Percentiles rank a stretch among this genome's conserved stretches.
phyloP scores from a whole-genome alignment of 1,140 invertebrate species.

The Nixonia krombeini region DNA sequence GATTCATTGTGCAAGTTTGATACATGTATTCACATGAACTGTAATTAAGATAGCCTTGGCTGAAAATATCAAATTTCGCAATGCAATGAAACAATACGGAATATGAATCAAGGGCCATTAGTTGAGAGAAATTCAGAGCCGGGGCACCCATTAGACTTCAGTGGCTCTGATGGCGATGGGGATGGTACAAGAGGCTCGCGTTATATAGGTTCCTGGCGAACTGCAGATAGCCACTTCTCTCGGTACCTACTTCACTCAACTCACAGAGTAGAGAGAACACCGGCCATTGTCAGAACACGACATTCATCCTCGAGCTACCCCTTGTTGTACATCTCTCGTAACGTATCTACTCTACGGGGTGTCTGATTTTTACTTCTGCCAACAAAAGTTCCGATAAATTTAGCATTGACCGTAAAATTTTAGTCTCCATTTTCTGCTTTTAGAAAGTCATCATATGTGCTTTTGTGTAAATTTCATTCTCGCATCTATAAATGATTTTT shows the following conservation, averaged over 20 bases:
- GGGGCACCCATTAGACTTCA: conserved; percentile 54
- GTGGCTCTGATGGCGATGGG: conserved; percentile 42
- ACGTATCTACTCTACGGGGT: conserved; percentile 45
- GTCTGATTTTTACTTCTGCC: conserved; percentile 47
- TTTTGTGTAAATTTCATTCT: conserved; percentile 14
- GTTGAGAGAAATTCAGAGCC: conserved; percentile 38
- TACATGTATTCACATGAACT: too few species aligned
- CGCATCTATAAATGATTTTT: neutral
- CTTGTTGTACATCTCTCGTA: conserved; percentile 43
- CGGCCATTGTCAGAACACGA: conserved; percentile 58
- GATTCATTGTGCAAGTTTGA: neutral
- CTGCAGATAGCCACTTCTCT: conserved; percentile 56
- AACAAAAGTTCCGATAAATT: too few species aligned
- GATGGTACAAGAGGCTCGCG: conserved; percentile 37
- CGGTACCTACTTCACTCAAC: too few species aligned
- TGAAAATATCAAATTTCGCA: conserved; percentile 43
- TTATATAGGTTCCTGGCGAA: conserved; percentile 52
- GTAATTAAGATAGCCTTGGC: conserved; percentile 21
- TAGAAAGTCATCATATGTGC: too few species aligned
- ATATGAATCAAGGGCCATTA: conserved; percentile 43
- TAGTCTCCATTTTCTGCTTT: too few species aligned
- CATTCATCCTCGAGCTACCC: conserved; percentile 61
- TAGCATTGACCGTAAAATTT: too few species aligned
- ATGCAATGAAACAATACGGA: conserved; percentile 33
- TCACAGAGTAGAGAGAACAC: conserved; percentile 45